Evolutionary conservation across 2,888 invertebrate genomes (phyloP).

Genomic region (Nymphalis c-album): DNA sequence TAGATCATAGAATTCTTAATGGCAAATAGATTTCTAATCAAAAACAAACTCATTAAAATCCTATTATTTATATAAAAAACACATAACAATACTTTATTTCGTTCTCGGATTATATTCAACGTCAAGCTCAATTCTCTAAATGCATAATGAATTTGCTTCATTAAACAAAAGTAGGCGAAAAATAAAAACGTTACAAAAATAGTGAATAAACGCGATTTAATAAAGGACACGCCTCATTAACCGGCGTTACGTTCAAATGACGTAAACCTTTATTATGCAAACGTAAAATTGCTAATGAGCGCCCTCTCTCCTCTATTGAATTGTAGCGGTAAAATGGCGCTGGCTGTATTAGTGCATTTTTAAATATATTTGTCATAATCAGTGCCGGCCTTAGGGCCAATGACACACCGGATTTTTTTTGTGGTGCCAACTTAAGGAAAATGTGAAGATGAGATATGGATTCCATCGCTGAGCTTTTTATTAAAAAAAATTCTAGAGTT

Average conservation of each 20-base stretch:
- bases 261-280: conserved; percentile 27
- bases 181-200: conserved; percentile 8
- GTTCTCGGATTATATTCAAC: too few species aligned
- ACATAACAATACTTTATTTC: too few species aligned
- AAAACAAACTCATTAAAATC: too few species aligned
- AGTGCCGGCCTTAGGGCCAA: too few species aligned
- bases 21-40: too few species aligned
- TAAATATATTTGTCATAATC: neutral
- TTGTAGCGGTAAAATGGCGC: conserved; percentile 24
- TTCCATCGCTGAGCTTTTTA: too few species aligned
- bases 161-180: conserved; percentile 1
- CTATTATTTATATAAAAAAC: too few species aligned
- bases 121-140: neutral
- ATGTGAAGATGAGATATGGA: too few species aligned
- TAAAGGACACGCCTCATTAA: conserved; percentile 17
- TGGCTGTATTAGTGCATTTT: neutral
- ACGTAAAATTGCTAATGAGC: conserved; percentile 33
- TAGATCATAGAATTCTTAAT: too few species aligned
- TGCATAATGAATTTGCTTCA: conserved; percentile 1
- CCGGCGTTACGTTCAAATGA: conserved; percentile 17
- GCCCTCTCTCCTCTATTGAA: conserved; percentile 16
- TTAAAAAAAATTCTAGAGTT: too few species aligned
- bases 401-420: too few species aligned
- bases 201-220: conserved; percentile 12
- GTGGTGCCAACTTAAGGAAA: too few species aligned